Base-by-base conservation (phyloP, 2,113 vertebrate genomes). In the Psammodynastes pulverulentus region DNA sequence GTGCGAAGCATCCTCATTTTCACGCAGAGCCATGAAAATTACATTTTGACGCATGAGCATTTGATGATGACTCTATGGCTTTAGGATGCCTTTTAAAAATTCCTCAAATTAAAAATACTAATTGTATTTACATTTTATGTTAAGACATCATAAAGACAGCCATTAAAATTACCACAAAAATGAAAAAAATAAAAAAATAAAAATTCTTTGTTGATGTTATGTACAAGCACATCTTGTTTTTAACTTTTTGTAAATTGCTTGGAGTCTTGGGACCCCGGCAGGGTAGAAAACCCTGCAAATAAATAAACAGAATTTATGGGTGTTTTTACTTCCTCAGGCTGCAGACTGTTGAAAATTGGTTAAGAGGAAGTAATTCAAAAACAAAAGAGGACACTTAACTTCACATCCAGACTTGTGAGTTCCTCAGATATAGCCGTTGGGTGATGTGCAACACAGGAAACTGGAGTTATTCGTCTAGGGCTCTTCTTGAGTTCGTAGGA, bases 141-240 rank as follows among this genome's bases (percentile, higher is more conserved):
- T 89, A 94, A 92, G 79, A 62, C 1, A 56, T 51, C 49, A 93
- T 49, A 2, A 12, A 88, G 45, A 54, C 67, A 90, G 21, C 89
- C 12, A 95, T 95, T 92, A 89, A 62, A 92, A 88, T 88, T 94
- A 93, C 1, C n/a, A n/a, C 56, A 93, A 79, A 39, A 29, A 34
- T n/a, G n/a, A n/a, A n/a, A n/a, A n/a, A n/a, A n/a, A n/a, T n/a
- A n/a, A n/a, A n/a, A n/a, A n/a, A n/a, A n/a, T 79, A 79, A 72
- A 29, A n/a, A 67, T 67, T 62, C 3, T 29, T 79, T 79, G 34
- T 79, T 43, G 17, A 21, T 21, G 67, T 79, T 79, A 43, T 79
- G 34, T 79, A 21, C 67, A 79, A 58, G 67, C 6, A 79, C 34
- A 43, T 79, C 17, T 43, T 72, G 62, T 34, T 34, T 43, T 21